Base-by-base conservation (phyloP, 2,797 vertebrate genomes). In the Gadopsis bispinosus region DNA sequence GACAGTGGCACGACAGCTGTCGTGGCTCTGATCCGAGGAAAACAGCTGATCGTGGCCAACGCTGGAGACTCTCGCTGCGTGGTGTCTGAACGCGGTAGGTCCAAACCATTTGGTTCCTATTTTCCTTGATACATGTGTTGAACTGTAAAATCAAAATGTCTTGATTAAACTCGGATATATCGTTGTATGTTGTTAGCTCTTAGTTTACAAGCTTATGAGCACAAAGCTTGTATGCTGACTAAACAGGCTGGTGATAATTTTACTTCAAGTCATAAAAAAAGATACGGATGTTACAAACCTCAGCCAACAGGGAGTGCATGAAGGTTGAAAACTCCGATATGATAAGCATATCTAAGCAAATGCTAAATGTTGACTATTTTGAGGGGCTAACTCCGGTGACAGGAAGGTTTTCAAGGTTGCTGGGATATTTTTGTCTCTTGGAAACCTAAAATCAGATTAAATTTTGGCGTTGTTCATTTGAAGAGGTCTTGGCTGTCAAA, bases 1-100 rank as follows among this genome's bases (percentile, higher is more conserved):
- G 98, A 99, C 94, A 99, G 98, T 0, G 98, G 98, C 1, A 99
- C 98, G 16, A 99, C 98, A 0, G 98, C 98, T 0, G 98, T 99
- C 0, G 98, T 99, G 77, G 98, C 98, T 0, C 96, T 99, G 1
- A 97, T 99, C 89, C 93, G 98, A 69, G 98, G 97, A 68, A 97
- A 97, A 91, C 98, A 99, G 95, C 94, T 99, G 79, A 98, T 99
- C 0, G 98, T 99, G 92, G 98, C 98, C 59, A 99, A 99, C 0
- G 97, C 98, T 0, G 98, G 98, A 16, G 98, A 99, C 90, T 99
- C 98, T 1, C 97, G 98, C 81, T 99, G 98, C 0, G 98, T 99
- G 54, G 97, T 99, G 41, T 99, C 98, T 0, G 98, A 99, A 84
- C 94, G 92, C 0, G 98, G 94, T 94, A 73, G 7, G 75, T 77